Evolutionary conservation across 2,797 vertebrate species (phyloP).

Genomic region (Sebastolobus alascanus): DNA sequence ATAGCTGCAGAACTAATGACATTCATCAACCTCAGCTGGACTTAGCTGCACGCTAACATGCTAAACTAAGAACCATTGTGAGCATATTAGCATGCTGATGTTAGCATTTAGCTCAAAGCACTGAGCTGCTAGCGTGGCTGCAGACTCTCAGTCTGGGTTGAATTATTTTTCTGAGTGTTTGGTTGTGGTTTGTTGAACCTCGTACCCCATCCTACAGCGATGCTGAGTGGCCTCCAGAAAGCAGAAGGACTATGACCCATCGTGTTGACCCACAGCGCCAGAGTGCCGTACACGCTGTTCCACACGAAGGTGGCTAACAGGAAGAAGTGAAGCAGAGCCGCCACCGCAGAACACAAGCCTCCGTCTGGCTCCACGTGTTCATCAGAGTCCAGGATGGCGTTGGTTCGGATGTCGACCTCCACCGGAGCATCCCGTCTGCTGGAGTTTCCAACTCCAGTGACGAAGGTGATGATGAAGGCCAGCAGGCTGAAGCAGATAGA

Average conservation of each 20-base stretch:
- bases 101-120: too few relatives aligned
- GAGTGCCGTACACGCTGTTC: conserved; percentile 70
- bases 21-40: too few relatives aligned
- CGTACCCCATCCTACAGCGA: conserved; percentile 81
- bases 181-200: not conserved
- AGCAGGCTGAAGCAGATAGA: conserved; percentile 81
- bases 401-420: rapidly evolving
- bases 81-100: too few relatives aligned
- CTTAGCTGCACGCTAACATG: too few relatives aligned
- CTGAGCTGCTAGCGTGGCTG: too few relatives aligned
- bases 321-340: conserved; percentile 83
- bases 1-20: too few relatives aligned
- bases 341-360: conserved; percentile 50
- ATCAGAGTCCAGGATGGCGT: not conserved
- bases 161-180: not conserved
- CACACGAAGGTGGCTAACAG: conserved; percentile 82
- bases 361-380: rapidly evolving
- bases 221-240: conserved; percentile 48
- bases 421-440: rapidly evolving
- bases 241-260: conserved; percentile 52
- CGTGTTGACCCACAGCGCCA: conserved; percentile 75
- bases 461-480: conserved; percentile 85
- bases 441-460: conserved; percentile 80
- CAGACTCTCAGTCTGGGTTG: too few relatives aligned
- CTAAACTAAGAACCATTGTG: too few relatives aligned